A percentile compares a stretch with the other conserved stretches of the same genome.
These are phyloP conservation scores for Nesidiocoris tenuis DNA, from an alignment of 2,888 invertebrate species.

Conservation along the genomic window DNA sequence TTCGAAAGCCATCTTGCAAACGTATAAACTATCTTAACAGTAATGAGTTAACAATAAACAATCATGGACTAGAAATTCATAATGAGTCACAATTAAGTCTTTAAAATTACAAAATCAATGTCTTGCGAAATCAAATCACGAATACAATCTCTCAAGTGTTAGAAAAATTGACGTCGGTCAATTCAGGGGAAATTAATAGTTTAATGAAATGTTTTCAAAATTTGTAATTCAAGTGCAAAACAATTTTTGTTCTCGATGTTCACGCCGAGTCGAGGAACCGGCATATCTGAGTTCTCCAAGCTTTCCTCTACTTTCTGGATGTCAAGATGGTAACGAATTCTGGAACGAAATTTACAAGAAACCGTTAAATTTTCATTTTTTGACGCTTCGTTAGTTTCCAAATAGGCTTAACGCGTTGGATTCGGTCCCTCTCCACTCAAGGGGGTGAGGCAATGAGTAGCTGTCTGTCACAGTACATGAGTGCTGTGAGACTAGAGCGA, in stretches of 20 bases:
- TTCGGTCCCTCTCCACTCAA: too few species aligned
- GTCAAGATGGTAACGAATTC: slow-evolving; percentile 83
- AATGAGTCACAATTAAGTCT: background rate
- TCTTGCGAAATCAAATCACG: background rate
- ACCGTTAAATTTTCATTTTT: too few species aligned
- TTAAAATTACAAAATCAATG: background rate
- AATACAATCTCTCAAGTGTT: background rate
- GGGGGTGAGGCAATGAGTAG: too few species aligned
- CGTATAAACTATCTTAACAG: too few species aligned
- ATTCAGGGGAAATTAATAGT: background rate
- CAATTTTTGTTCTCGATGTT: background rate
- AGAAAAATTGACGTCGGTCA: background rate
- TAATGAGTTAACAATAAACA: background rate
- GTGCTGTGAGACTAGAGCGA: too few species aligned
- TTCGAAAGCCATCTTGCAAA: too few species aligned
- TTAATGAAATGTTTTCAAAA: background rate
- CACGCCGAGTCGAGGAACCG: background rate
- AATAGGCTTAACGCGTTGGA: too few species aligned
- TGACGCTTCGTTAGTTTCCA: too few species aligned
- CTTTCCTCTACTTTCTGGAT: slow-evolving; percentile 69
- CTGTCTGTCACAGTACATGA: too few species aligned
- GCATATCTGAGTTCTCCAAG: background rate
- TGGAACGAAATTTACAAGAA: slow-evolving; percentile 58
- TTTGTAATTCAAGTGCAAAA: background rate
- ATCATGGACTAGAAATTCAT: background rate